Conservation (phyloP, 2,113 vertebrate genomes). For the Aepyceros melampus region DNA sequence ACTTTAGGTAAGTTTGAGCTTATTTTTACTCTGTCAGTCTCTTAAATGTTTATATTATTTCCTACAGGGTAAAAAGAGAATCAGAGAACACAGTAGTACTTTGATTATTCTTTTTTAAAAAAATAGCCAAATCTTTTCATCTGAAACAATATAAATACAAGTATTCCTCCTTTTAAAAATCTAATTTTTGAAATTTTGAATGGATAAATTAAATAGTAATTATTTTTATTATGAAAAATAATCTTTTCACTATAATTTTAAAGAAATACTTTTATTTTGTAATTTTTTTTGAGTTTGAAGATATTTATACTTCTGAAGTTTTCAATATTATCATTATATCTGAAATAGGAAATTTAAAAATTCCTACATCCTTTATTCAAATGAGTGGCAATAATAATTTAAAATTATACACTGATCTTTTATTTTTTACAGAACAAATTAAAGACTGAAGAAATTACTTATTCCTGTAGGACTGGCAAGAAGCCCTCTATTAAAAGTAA, state of each 20-base stretch:
- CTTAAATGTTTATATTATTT: constrained; percentile 41
- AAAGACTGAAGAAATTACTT: background rate
- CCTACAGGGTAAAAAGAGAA: background rate
- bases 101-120: background rate
- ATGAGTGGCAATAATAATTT: background rate
- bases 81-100: background rate
- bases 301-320: background rate
- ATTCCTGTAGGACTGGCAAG: background rate
- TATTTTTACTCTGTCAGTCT: background rate
- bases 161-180: constrained; percentile 15
- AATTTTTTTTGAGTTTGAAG: background rate
- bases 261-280: background rate
- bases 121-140: background rate
- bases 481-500: background rate
- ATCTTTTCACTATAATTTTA: background rate
- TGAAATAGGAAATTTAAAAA: background rate
- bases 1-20: constrained; percentile 90
- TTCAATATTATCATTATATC: background rate
- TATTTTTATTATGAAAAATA: background rate
- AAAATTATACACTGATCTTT: background rate
- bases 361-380: background rate
- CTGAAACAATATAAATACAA: background rate
- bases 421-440: background rate
- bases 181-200: background rate
- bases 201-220: background rate